phyloP scores from a whole-genome alignment of 2,888 invertebrate genomes.

The Diplazon laetatorius region DNA sequence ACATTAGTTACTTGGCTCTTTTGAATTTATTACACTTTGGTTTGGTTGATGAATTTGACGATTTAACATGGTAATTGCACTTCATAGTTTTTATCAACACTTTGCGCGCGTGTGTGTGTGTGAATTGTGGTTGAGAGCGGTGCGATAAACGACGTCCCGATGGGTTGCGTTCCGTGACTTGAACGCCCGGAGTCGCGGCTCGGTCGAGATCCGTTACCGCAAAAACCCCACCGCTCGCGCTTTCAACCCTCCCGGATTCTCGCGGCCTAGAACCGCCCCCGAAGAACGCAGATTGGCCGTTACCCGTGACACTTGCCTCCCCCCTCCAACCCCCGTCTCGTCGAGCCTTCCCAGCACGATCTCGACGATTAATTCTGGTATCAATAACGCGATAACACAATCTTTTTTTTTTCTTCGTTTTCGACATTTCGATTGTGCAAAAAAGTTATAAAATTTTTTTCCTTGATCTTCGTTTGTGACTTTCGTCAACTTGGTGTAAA shows the following conservation, averaged over 20 bases:
- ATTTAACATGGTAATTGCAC: slow-evolving; percentile 6
- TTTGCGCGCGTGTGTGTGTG: background rate
- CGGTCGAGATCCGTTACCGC: slow-evolving; percentile 55
- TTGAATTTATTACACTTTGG: background rate
- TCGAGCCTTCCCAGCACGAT: slow-evolving; percentile 21
- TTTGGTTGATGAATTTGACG: background rate
- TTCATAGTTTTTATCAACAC: slow-evolving; percentile 11
- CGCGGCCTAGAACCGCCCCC: slow-evolving; percentile 78
- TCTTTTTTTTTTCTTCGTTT: background rate
- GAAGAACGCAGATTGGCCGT: slow-evolving; percentile 73
- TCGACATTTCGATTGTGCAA: background rate
- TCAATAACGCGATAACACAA: slow-evolving; percentile 17
- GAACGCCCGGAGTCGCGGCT: slow-evolving; percentile 78
- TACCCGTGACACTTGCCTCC: slow-evolving; percentile 68
- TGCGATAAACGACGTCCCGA: slow-evolving; percentile 63
- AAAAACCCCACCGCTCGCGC: slow-evolving; percentile 61
- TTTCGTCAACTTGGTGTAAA: too few relatives aligned
- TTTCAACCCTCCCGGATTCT: slow-evolving; percentile 62
- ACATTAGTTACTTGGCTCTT: slow-evolving; percentile 12
- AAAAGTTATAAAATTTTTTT: too few relatives aligned
- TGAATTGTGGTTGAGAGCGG: background rate
- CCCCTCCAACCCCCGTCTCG: slow-evolving; percentile 41
- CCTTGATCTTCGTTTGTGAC: too few relatives aligned
- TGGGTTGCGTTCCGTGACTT: slow-evolving; percentile 78
- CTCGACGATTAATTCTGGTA: background rate